phyloP scores from a whole-genome alignment of 2,797 vertebrate genomes.

The Hyperoplus immaculatus region DNA sequence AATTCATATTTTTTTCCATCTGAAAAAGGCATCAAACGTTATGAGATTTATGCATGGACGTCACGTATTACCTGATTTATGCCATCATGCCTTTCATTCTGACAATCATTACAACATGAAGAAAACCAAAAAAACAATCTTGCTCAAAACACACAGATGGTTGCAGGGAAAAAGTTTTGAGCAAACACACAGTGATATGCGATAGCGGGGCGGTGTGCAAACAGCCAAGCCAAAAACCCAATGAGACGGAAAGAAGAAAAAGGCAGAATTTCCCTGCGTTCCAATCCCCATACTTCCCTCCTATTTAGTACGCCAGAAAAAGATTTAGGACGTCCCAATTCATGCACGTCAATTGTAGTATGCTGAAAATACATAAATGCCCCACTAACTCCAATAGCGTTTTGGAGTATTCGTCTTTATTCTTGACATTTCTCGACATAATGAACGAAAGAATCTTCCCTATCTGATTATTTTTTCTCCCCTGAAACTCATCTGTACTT shows the following conservation, averaged over 20 bases:
- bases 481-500: no score
- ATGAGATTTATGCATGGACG: background rate
- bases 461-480: no score
- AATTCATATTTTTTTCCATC: background rate
- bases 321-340: no score
- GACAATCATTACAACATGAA: background rate
- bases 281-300: no score
- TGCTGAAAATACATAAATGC: no score
- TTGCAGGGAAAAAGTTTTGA: background rate
- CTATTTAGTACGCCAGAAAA: no score
- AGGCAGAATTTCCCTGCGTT: background rate
- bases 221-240: constrained; percentile 22
- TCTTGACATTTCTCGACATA: no score
- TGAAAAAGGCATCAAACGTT: background rate
- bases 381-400: no score
- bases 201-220: constrained; percentile 6
- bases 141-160: background rate
- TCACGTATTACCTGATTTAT: no score
- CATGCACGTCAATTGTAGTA: no score
- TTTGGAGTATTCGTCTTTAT: no score
- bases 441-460: no score
- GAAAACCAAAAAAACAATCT: background rate
- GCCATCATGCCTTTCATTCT: constrained; percentile 24
- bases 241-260: constrained; percentile 18
- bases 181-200: constrained; percentile 28